phyloP scores from a whole-genome alignment of 2,888 invertebrate genomes.

The Alentia gelatinosa region DNA sequence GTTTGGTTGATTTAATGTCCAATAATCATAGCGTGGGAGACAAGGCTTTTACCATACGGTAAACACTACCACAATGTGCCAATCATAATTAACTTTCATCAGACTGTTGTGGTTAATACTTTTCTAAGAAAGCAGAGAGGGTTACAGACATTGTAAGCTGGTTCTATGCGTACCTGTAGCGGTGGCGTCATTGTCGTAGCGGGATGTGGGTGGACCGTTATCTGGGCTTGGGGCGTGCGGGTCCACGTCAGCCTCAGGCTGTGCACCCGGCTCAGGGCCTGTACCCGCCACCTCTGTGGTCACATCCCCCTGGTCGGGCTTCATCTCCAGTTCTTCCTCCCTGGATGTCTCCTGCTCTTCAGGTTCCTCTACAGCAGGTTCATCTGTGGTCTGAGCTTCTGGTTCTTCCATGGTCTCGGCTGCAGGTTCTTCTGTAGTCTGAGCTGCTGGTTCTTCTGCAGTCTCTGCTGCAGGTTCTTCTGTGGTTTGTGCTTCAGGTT shows the following conservation, averaged over 20 bases:
- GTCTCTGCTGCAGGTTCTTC: conserved; percentile 47
- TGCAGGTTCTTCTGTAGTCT: conserved; percentile 24
- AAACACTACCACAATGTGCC: too few relatives aligned
- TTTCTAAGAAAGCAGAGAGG: too few relatives aligned
- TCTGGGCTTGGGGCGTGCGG: conserved; percentile 60
- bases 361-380: conserved; percentile 1
- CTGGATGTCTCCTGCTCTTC: conserved; percentile 10
- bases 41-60: too few relatives aligned
- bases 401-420: not conserved
- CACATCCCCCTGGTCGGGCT: not conserved
- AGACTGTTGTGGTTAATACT: too few relatives aligned
- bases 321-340: conserved; percentile 36
- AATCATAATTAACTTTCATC: too few relatives aligned
- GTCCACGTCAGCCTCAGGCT: conserved; percentile 57
- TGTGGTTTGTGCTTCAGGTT: not conserved
- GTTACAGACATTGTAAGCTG: too few relatives aligned
- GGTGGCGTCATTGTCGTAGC: conserved; percentile 57
- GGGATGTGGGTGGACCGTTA: not conserved
- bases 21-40: too few relatives aligned
- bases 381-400: conserved; percentile 40
- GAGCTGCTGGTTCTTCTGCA: conserved; percentile 39
- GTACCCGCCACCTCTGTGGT: conserved; percentile 28
- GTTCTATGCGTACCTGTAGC: conserved; percentile 62
- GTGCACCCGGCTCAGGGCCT: conserved; percentile 12
- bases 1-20: too few relatives aligned